Evolutionary conservation across 2,797 vertebrate species (phyloP), one percentile per base, ranked within the genome.

Genomic region (Cossypha dichroa): DNA sequence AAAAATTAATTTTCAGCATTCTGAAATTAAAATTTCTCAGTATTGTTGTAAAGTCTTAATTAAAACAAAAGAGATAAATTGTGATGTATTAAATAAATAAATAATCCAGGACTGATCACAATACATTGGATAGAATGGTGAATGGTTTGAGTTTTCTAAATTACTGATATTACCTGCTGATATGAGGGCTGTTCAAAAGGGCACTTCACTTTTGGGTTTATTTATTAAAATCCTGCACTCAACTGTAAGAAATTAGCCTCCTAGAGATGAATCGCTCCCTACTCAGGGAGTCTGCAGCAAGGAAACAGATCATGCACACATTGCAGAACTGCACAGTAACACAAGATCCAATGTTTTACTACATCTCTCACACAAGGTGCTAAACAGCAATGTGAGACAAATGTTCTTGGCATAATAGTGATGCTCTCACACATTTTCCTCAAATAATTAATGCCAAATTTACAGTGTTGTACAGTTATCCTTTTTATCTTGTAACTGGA

Each of bases 181-280:
- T 97, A 97, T 31, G 97, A 98, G 98, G 98, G 95, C 96, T 98
- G 97, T 98, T 98, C 97, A 98, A 96, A 98, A 97, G 88, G 97
- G 96, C 95, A 98, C 98, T 98, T 98, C 98, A 98, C 96, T 98
- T 98, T 98, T 97, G 94, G 98, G 97, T 98, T 98, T 98, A 97
- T 98, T 98, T 98, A 98, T 98, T 98, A 98, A 98, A 98, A 98
- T 97, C 94, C 94, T 97, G 96, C 97, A 98, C 98, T 98, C 97
- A 96, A 94, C 97, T 97, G 56, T 79, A 97, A 97, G 97, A 98
- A 98, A 98, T 98, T 98, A 98, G 97, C 97, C 97, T 98, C 98
- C 98, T 98, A 98, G 98, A 98, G 98, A 88, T 97, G 98, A 98
- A 97, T 97, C 97, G 10, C 76, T 98, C 97, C 96, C 93, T 97